These are phyloP conservation scores for Naja naja DNA, from an alignment of 2,113 vertebrate genomes.

Conservation along the genomic window DNA sequence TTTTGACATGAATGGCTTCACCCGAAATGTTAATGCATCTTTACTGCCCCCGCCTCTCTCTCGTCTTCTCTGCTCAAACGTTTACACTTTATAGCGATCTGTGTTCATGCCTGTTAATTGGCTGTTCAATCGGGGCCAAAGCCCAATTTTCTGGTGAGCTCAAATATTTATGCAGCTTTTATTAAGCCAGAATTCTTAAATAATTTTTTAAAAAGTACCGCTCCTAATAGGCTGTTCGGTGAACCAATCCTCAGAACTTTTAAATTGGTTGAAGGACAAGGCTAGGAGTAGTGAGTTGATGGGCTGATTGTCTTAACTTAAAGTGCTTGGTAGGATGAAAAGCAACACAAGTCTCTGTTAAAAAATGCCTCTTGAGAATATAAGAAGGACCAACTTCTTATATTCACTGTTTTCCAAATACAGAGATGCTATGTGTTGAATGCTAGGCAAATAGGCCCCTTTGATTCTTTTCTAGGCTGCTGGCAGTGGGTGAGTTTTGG, in stretches of 20 bases:
- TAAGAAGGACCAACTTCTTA: neutral
- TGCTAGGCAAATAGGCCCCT: neutral
- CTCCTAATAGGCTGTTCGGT: neutral
- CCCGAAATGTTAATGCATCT: neutral
- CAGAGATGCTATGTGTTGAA: neutral
- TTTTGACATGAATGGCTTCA: neutral
- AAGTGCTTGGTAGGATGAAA: neutral
- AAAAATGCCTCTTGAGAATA: neutral
- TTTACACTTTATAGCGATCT: neutral
- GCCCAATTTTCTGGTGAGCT: neutral
- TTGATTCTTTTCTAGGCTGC: neutral
- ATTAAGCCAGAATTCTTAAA: neutral
- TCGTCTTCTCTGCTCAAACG: neutral
- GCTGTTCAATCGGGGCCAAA: neutral
- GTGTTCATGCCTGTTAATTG: neutral
- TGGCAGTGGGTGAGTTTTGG: neutral
- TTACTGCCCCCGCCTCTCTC: neutral
- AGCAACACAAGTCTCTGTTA: neutral
- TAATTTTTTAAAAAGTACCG: neutral
- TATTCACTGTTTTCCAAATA: neutral
- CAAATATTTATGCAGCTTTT: slow-evolving; percentile 18
- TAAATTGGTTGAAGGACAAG: neutral
- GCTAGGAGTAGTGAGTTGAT: neutral
- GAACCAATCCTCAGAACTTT: neutral
- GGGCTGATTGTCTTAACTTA: neutral